phyloP scores from a whole-genome alignment of 2,888 invertebrate species.

The Orchesellides sinensis region DNA sequence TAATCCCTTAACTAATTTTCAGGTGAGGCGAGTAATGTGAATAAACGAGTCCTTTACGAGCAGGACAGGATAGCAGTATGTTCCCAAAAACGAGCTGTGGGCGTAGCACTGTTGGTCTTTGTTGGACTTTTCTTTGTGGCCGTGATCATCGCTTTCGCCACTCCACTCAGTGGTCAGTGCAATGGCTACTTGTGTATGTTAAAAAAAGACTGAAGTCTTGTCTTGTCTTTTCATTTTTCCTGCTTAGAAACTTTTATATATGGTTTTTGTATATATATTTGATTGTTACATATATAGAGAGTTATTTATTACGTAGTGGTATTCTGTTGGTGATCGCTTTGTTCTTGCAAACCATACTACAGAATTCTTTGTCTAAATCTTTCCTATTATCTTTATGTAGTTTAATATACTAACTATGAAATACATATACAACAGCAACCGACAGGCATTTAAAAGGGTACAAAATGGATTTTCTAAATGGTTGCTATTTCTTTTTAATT shows the following conservation, averaged over 20 bases:
- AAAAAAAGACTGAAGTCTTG: conserved; percentile 13
- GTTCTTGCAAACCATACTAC: background rate
- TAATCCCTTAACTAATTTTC: too few species aligned
- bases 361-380: too few species aligned
- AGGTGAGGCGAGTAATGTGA: conserved; percentile 76
- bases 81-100: conserved; percentile 90
- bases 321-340: background rate
- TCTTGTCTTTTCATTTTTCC: conserved; percentile 41
- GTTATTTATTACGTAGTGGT: too few species aligned
- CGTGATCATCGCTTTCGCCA: conserved; percentile 92
- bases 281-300: background rate
- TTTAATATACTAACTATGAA: too few species aligned
- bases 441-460: background rate
- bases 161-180: conserved; percentile 80
- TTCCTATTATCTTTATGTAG: too few species aligned
- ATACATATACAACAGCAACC: too few species aligned
- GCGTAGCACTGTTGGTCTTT: conserved; percentile 88
- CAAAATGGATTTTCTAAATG: background rate
- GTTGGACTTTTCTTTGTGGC: conserved; percentile 89
- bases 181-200: conserved; percentile 59
- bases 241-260: conserved; percentile 8
- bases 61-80: conserved; percentile 90
- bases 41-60: conserved; percentile 84
- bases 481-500: background rate
- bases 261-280: background rate